Percentiles rank a stretch among this genome's conserved stretches.
Conservation (phyloP, 2,113 vertebrate genomes). For the Oriolus oriolus region DNA sequence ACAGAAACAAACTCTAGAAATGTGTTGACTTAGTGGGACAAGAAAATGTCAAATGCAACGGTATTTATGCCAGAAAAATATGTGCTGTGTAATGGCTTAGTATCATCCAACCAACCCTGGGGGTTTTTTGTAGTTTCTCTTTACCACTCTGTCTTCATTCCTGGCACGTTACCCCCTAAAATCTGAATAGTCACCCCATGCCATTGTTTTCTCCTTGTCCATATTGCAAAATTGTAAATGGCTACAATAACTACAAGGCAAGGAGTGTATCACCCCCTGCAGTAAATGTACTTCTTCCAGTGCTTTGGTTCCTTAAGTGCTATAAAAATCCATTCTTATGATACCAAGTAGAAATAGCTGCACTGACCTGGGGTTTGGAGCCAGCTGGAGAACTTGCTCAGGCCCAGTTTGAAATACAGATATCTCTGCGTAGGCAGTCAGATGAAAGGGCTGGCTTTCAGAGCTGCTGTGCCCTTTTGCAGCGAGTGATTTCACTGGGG, state of each 20-base stretch:
- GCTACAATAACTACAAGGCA: neutral
- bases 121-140: neutral
- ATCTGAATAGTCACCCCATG: neutral
- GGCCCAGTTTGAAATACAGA: neutral
- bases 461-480: neutral
- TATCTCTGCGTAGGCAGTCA: neutral
- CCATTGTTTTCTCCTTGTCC: neutral
- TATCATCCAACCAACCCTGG: neutral
- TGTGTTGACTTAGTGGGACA: neutral
- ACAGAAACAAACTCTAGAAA: neutral
- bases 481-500: neutral
- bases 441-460: neutral
- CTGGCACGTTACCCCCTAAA: neutral
- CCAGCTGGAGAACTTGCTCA: neutral
- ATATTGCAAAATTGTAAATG: neutral
- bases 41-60: neutral
- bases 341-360: neutral
- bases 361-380: fast-evolving
- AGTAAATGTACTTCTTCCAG: neutral
- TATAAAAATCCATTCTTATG: neutral
- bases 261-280: neutral
- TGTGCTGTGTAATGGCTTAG: neutral
- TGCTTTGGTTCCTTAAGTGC: neutral
- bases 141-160: neutral
- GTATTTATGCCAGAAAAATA: neutral